Evolutionary conservation across 2,888 invertebrate species (phyloP), one percentile per base, ranked within the genome.

Genomic region (Apamea anceps): DNA sequence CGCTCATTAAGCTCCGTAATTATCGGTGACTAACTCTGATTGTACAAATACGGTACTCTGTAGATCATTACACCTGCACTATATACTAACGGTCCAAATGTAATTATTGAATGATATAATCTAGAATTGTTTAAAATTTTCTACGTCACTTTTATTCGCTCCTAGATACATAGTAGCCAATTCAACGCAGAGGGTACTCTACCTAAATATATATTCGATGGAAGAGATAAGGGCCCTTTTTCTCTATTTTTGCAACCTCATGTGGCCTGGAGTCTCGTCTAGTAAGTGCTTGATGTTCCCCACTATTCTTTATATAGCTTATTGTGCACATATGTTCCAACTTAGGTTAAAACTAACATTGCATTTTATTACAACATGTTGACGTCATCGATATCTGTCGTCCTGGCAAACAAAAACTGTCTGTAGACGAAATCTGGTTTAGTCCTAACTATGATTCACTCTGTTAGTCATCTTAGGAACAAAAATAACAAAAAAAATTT

Each of bases 1-100:
- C 85, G 79, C 63, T 87, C 74, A 82, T 89, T 89, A 82, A 75
- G 65, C 66, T 78, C 54, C 72, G 66, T 85, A 82, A 80, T 80
- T 85, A 82, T 77, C 63, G 60, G 75, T 85, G 82, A 85, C 77
- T 87, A 77, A 85, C 71, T 82, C 77, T 77, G 67, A 82, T 77
- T 87, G 78, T 66, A 72, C 72, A 68, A 81, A 86, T 85, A 82
- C 75, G 79, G 72, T 78, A 62, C 51, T 72, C 72, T 66, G 37
- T 75, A 66, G 48, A 75, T 87, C 79, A 79, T 87, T 81, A 81
- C 76, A 79, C 77, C 37, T 85, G 71, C 15, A 67, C 21, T n/a
- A 62, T 75, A 51, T 74, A 37, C 28, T 76, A 67, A 78, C 32
- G 25, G 60, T 66, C 28, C 42, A 32, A 60, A 74, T 51, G 42